Conservation (phyloP, 2,888 invertebrate genomes). For the Cheilosia grossa region DNA sequence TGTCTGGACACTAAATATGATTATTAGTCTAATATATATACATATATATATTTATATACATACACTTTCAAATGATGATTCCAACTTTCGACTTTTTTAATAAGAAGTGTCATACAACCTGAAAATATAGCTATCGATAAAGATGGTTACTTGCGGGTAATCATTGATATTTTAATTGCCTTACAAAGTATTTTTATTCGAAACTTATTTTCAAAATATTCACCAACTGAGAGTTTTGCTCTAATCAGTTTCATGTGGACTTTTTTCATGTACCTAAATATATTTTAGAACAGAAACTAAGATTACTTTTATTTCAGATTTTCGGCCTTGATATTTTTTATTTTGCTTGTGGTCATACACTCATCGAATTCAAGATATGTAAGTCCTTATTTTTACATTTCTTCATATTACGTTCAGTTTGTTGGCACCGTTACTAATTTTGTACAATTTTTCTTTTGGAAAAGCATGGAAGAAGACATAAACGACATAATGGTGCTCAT, state of each 20-base stretch:
- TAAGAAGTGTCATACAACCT: too few relatives aligned
- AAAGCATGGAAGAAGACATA: slow-evolving; percentile 88
- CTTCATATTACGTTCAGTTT: neutral
- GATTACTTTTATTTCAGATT: slow-evolving; percentile 85
- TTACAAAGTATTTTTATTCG: too few relatives aligned
- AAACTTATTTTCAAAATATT: too few relatives aligned
- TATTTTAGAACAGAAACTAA: slow-evolving; percentile 27
- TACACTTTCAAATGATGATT: too few relatives aligned
- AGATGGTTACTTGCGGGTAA: too few relatives aligned
- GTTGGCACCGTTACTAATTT: neutral
- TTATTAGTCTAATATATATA: too few relatives aligned
- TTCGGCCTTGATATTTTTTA: slow-evolving; percentile 85
- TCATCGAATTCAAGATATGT: slow-evolving; percentile 86
- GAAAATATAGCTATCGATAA: too few relatives aligned
- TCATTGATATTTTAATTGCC: too few relatives aligned
- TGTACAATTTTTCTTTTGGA: slow-evolving; percentile 79
- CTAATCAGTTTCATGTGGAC: neutral
- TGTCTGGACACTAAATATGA: too few relatives aligned
- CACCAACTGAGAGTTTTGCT: neutral
- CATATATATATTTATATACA: too few relatives aligned
- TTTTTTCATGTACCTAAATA: neutral
- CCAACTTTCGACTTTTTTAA: too few relatives aligned
- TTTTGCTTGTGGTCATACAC: slow-evolving; percentile 84
- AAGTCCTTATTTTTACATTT: slow-evolving; percentile 82
- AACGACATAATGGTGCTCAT: slow-evolving; percentile 90